These are phyloP conservation scores for Euwallacea similis DNA, from an alignment of 1,140 invertebrate species.

Conservation along the genomic window DNA sequence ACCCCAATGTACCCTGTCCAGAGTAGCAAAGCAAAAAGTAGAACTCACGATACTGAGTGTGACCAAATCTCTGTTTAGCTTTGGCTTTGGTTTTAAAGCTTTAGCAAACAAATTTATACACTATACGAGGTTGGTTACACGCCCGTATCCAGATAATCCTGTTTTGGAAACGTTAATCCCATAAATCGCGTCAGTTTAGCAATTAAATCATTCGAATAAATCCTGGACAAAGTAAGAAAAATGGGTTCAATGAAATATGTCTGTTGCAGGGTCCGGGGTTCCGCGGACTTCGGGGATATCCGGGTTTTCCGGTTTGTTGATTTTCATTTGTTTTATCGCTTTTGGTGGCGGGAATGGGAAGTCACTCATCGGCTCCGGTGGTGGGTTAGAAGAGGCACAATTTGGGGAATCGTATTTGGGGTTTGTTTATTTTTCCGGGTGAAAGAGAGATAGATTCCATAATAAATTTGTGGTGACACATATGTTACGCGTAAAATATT, in stretches of 20 bases:
- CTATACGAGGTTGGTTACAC: too few relatives aligned
- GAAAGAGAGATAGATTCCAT: too few relatives aligned
- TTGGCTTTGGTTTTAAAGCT: too few relatives aligned
- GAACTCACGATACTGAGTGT: too few relatives aligned
- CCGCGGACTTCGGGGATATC: slow-evolving; percentile 57
- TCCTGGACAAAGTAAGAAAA: slow-evolving; percentile 21
- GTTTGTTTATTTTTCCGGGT: too few relatives aligned
- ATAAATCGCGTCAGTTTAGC: slow-evolving; percentile 1
- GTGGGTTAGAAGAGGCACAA: background rate
- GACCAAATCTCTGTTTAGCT: too few relatives aligned
- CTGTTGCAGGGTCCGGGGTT: slow-evolving; percentile 58
- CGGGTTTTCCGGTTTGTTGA: slow-evolving; percentile 61
- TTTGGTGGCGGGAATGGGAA: slow-evolving; percentile 30
- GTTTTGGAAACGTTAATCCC: slow-evolving; percentile 9
- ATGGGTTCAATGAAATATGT: slow-evolving; percentile 39
- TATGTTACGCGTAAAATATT: too few relatives aligned
- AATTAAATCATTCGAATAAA: slow-evolving; percentile 16
- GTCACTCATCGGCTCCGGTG: background rate
- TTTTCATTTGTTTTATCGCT: slow-evolving; percentile 44
- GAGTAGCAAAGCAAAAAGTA: slow-evolving; percentile 6
- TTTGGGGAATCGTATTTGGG: too few relatives aligned
- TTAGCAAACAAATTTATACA: too few relatives aligned
- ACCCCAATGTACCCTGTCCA: slow-evolving; percentile 43
- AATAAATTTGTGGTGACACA: too few relatives aligned
- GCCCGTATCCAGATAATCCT: slow-evolving; percentile 4